Evolutionary conservation across 2,113 vertebrate species (phyloP).

Genomic region (Coracopsis vasa): DNA sequence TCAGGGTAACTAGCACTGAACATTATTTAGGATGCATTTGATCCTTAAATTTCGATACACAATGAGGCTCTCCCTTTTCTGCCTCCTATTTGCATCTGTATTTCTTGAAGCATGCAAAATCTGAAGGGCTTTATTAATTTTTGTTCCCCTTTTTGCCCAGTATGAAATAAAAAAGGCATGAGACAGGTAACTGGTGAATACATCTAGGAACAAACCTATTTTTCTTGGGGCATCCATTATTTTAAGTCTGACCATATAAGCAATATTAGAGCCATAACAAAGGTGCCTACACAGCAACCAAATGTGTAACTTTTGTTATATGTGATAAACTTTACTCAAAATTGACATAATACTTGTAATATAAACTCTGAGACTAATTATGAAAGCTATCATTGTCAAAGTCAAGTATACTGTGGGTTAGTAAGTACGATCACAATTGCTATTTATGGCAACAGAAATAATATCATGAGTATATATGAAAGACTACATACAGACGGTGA

Average conservation of each 20-base stretch:
- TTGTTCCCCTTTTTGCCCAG: not conserved
- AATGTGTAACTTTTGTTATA: not conserved
- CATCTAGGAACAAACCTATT: not conserved
- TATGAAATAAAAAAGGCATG: not conserved
- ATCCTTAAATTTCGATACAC: not conserved
- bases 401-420: conserved; percentile 22
- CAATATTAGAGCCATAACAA: not conserved
- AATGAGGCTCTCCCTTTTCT: not conserved
- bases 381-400: conserved; percentile 38
- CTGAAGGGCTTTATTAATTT: not conserved
- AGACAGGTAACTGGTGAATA: not conserved
- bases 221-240: not conserved
- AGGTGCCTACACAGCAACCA: not conserved
- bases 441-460: conserved; percentile 37
- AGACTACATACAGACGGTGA: not conserved
- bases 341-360: conserved; percentile 26
- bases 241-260: not conserved
- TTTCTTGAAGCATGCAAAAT: not conserved
- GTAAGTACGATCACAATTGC: not conserved
- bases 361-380: conserved; percentile 39
- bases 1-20: not conserved
- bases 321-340: conserved; percentile 29
- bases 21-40: not conserved
- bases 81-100: not conserved
- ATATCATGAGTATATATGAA: not conserved